Percentiles rank a stretch among this genome's conserved stretches.
These are phyloP conservation scores for Drosophila setifemur DNA, from an alignment of 1,140 invertebrate genomes.

Conservation along the genomic window DNA sequence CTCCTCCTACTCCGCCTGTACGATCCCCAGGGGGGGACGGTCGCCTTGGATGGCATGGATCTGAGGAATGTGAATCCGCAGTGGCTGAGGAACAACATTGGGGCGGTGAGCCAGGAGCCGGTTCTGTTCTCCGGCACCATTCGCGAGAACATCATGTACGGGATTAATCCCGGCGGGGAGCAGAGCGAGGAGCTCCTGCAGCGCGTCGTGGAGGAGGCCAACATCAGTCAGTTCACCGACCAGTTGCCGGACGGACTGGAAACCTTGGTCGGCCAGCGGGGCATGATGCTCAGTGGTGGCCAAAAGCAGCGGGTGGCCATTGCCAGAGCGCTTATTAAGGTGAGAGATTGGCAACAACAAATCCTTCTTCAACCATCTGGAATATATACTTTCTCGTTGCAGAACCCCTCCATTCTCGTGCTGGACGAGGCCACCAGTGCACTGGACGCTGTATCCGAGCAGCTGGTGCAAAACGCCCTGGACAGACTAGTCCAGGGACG, in stretches of 20 bases:
- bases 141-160: slow-evolving; percentile 93
- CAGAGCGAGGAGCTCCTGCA: slow-evolving; percentile 85
- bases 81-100: slow-evolving; percentile 90
- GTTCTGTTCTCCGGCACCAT: slow-evolving; percentile 92
- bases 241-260: slow-evolving; percentile 89
- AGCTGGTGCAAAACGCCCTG: slow-evolving; percentile 92
- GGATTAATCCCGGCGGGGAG: slow-evolving; percentile 84
- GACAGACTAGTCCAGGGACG: slow-evolving; percentile 91
- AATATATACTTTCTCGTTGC: not conserved
- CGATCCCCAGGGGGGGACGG: slow-evolving; percentile 87
- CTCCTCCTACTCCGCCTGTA: slow-evolving; percentile 91
- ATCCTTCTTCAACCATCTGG: too few species aligned
- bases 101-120: slow-evolving; percentile 91
- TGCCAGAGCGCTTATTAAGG: slow-evolving; percentile 93
- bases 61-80: slow-evolving; percentile 86
- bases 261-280: slow-evolving; percentile 91
- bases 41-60: slow-evolving; percentile 87
- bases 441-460: slow-evolving; percentile 94
- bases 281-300: slow-evolving; percentile 91
- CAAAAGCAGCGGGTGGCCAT: slow-evolving; percentile 95
- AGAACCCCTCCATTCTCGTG: slow-evolving; percentile 92
- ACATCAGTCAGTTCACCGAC: slow-evolving; percentile 91
- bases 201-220: slow-evolving; percentile 87
- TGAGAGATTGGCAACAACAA: slow-evolving; percentile 51
- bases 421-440: slow-evolving; percentile 96